phyloP scores from a whole-genome alignment of 2,113 vertebrate species.

The Gobiocypris rarus region DNA sequence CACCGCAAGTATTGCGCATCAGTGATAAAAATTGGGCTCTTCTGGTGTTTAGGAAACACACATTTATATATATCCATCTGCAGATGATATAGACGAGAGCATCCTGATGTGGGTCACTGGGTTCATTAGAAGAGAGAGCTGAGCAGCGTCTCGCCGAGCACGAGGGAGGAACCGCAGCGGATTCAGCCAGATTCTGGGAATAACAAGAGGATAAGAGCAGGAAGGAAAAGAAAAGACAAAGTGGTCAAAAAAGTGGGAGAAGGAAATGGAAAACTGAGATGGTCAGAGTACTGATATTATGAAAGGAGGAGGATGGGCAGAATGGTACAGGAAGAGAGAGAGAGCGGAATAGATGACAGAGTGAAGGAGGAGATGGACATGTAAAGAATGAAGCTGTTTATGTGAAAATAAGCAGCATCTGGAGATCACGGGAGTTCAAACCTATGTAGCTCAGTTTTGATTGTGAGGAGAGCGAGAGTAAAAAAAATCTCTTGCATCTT shows the following conservation, averaged over 20 bases:
- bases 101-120: conserved; percentile 38
- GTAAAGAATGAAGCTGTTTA: conserved; percentile 56
- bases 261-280: conserved; percentile 37
- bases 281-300: not conserved
- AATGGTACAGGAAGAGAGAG: not conserved
- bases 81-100: not conserved
- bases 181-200: conserved; percentile 20
- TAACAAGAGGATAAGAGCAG: conserved; percentile 19
- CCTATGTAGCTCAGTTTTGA: conserved; percentile 58
- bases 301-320: not conserved
- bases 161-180: not conserved
- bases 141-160: conserved; percentile 22
- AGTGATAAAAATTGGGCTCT: not conserved
- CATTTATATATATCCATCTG: not conserved
- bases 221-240: conserved; percentile 30
- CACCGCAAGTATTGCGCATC: not conserved
- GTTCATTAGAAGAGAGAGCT: conserved; percentile 42
- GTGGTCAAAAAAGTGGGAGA: conserved; percentile 14
- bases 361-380: not conserved
- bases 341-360: not conserved
- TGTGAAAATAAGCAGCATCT: conserved; percentile 59
- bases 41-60: not conserved
- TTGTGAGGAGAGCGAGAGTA: conserved; percentile 21
- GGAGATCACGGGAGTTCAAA: conserved; percentile 58
- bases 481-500: conserved; percentile 22